Evolutionary conservation across 2,888 invertebrate genomes (phyloP).

Genomic region (Diadegma fenestrale): DNA sequence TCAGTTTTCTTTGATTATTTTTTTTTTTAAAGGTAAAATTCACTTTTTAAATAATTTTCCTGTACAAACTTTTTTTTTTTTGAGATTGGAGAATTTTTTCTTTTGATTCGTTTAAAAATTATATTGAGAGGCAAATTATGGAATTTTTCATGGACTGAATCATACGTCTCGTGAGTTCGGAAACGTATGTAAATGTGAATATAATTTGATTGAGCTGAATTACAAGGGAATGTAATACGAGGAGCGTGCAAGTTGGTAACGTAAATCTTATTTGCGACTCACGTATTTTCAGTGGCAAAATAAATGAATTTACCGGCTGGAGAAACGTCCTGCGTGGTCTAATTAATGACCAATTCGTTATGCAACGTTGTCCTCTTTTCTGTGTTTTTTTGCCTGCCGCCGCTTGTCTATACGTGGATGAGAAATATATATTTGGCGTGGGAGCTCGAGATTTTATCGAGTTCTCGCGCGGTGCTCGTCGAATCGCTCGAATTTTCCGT

Average conservation of each 20-base stretch:
- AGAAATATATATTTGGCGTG: slow-evolving; percentile 38
- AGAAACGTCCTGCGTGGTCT: slow-evolving; percentile 3
- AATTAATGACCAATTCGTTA: slow-evolving; percentile 43
- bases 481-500: slow-evolving; percentile 17
- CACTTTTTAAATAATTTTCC: no score
- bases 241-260: neutral
- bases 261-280: slow-evolving; percentile 4
- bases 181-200: neutral
- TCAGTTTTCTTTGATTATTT: no score
- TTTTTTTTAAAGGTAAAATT: no score
- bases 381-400: neutral
- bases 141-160: neutral
- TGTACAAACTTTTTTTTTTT: no score
- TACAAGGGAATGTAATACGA: neutral
- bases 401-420: slow-evolving; percentile 7
- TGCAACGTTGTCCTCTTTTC: neutral
- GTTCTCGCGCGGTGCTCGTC: slow-evolving; percentile 21
- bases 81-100: no score
- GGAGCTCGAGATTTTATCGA: slow-evolving; percentile 16
- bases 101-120: no score
- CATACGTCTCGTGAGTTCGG: neutral
- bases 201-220: neutral
- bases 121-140: neutral
- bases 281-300: neutral
- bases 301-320: neutral